Evolutionary conservation across 2,797 vertebrate species (phyloP), one percentile per base, ranked within the genome.

Genomic region (Argyrosomus regius): DNA sequence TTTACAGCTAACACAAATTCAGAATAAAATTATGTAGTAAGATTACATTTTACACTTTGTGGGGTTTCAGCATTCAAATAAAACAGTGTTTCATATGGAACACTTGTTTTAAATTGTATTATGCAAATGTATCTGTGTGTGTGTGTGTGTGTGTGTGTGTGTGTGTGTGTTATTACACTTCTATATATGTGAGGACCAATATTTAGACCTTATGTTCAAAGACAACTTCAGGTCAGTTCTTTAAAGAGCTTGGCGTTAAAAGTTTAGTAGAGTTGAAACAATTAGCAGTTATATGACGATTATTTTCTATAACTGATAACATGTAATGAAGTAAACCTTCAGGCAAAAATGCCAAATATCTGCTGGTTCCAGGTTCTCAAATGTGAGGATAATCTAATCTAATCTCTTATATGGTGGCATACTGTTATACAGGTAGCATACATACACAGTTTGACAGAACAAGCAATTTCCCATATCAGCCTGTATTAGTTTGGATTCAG

Each of bases 51-150:
- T 5, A 41, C n/a, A 43, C 61, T 72, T 59, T 63, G 3, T 54
- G 7, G 16, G 9, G 46, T 11, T 56, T 31, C 24, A 31, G 43
- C 16, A 48, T 60, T 22, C 4, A 52, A 35, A 35, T 52, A 26
- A 53, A 67, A 79, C 2, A 3, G 1, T n/a, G 24, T 48, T 49
- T 53, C 18, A 56, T 9, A n/a, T 54, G 26, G 3, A 7, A 73
- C 9, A 43, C 64, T 45, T 59, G 20, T 31, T 26, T 81, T 43
- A 2, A 65, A 60, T 9, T 45, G n/a, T 3, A 41, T 48, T 14
- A 66, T 24, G 14, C 14, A 81, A 65, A 58, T 60, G 14, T 39
- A 5, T 60, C 10, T 77, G 39, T 77, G 57, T 1, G 1, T 77
- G 57, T 1, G 1, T 77, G 57, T 1, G 1, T 69, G 57, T 1